Base-by-base conservation (phyloP, 2,888 invertebrate species). In the Plagodis dolabraria region DNA sequence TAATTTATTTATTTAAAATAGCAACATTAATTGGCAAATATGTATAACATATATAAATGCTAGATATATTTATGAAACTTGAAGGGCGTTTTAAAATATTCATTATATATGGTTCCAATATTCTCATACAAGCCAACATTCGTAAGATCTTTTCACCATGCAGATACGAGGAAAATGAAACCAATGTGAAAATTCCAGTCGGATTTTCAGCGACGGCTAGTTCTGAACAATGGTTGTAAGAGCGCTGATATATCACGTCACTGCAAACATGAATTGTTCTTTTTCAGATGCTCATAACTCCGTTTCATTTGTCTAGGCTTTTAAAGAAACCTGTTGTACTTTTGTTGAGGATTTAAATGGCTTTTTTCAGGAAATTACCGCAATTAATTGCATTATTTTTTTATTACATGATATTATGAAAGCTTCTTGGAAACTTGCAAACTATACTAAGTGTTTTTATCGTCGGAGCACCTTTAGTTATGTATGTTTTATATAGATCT, bases 211-310 rank as follows among this genome's bases (percentile, higher is more conserved):
- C 46, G 65, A 57, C 42, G 51, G 63, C 56, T 59, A 57, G 59
- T 62, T 61, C 36, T 48, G 54, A 67, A 67, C 66, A 67, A 68
- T 63, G 64, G 61, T 44, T 59, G 63, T 55, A 58, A 47, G 53
- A 63, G 47, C 55, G 58, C 53, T 59, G 59, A 59, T 58, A 63
- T 59, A 63, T 63, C 54, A 52, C 48, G 50, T 59, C 56, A 63
- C 56, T 59, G 59, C 59, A 59, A 59, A 63, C 62, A 53, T 55
- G 53, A 56, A 56, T 49, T 56, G 52, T 56, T 50, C 55, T 53
- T 63, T 63, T 58, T 51, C 45, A 48, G 57, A 54, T 57, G 33
- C n/a, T 56, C 52, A 56, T 60, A 60, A 46, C 48, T 59, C 53
- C 56, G 47, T 50, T 51, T 55, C 51, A 55, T 49, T 49, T 56